These are phyloP conservation scores for Tenebrio molitor DNA, from an alignment of 1,140 invertebrate genomes.

Conservation along the genomic window DNA sequence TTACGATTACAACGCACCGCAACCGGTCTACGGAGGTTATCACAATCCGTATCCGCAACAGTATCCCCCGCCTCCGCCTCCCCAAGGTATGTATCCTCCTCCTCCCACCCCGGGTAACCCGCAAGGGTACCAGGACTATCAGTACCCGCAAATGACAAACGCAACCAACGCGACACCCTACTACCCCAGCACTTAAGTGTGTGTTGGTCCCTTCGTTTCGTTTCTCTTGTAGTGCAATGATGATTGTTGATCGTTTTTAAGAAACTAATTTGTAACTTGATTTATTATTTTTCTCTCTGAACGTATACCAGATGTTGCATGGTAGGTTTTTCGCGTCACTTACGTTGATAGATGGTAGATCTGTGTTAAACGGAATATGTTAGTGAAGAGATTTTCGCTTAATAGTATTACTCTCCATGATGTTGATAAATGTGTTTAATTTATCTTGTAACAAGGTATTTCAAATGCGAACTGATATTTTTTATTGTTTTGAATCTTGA, in stretches of 20 bases:
- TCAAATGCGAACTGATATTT: constrained; percentile 43
- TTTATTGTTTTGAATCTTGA: constrained; percentile 34
- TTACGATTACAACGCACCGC: constrained; percentile 60
- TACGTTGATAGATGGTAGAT: constrained; percentile 34
- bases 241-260: constrained; percentile 18
- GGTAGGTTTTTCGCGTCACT: constrained; percentile 18
- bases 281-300: constrained; percentile 22
- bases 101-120: constrained; percentile 40
- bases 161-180: constrained; percentile 23
- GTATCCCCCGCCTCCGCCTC: constrained; percentile 68
- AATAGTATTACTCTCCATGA: constrained; percentile 41
- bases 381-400: constrained; percentile 28
- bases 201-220: constrained; percentile 1
- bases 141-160: constrained; percentile 30
- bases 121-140: constrained; percentile 38
- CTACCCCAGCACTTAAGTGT: constrained; percentile 31
- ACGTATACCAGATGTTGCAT: constrained; percentile 36
- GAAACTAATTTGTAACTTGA: constrained; percentile 15
- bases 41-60: constrained; percentile 67
- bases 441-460: constrained; percentile 45
- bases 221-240: constrained; percentile 40
- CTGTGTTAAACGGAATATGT: constrained; percentile 31
- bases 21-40: constrained; percentile 67
- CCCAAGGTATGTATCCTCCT: constrained; percentile 59
- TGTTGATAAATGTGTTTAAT: constrained; percentile 41